Evolutionary conservation across 2,888 invertebrate genomes (phyloP).

Genomic region (Mycalesis mineus): DNA sequence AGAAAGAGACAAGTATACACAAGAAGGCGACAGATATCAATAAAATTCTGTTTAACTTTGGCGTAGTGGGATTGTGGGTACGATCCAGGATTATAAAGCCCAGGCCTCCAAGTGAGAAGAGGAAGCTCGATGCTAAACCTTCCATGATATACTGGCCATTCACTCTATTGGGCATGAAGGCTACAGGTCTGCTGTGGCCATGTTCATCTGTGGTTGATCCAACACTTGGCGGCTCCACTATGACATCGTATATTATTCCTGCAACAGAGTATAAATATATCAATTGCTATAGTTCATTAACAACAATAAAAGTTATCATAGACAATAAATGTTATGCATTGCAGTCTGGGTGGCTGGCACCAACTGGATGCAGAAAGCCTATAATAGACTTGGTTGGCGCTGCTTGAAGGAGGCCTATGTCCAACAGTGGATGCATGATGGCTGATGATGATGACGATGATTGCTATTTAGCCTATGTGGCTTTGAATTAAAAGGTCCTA

Average conservation of each 20-base stretch:
- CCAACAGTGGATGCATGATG: too few relatives aligned
- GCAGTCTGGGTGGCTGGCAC: too few relatives aligned
- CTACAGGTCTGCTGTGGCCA: constrained; percentile 97
- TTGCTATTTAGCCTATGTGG: too few relatives aligned
- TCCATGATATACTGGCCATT: constrained; percentile 99
- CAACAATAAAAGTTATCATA: too few relatives aligned
- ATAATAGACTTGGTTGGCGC: too few relatives aligned
- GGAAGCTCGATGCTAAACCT: constrained; percentile 97
- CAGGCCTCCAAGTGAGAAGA: constrained; percentile 96
- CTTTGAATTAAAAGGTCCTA: too few relatives aligned
- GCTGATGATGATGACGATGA: too few relatives aligned
- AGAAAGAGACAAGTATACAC: constrained; percentile 94
- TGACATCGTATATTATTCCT: constrained; percentile 99
- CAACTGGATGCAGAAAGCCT: too few relatives aligned
- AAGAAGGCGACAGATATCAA: constrained; percentile 94
- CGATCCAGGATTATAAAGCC: constrained; percentile 98
- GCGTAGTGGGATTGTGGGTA: constrained; percentile 92
- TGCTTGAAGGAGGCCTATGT: too few relatives aligned
- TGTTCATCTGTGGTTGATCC: constrained; percentile 99
- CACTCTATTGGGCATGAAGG: constrained; percentile 98
- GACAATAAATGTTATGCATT: too few relatives aligned
- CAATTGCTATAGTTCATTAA: too few relatives aligned
- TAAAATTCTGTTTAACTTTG: constrained; percentile 93
- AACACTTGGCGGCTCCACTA: constrained; percentile 98
- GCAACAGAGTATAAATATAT: constrained; percentile 43